Evolutionary conservation across 1,140 invertebrate species (phyloP), one percentile per base, ranked within the genome.

Genomic region (Heliconius himera): DNA sequence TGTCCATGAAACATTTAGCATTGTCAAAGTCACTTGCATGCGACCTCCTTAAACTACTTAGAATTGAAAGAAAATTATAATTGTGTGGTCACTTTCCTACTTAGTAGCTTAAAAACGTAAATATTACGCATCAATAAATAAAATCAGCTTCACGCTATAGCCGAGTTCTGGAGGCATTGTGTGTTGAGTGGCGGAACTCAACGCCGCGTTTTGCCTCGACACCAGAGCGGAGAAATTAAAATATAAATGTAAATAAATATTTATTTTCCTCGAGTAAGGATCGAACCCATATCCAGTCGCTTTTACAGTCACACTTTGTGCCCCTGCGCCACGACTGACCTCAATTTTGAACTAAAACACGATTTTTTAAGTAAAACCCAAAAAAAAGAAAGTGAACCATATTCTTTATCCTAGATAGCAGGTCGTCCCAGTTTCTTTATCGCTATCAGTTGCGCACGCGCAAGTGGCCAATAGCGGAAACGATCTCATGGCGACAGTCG

Each of bases 391-490:
- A 41, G 36, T 22, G 36, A 72, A 29, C 60, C 13, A 66, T 66
- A 75, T 51, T 26, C 74, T 33, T 51, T 33, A 18, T 54, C 26
- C 41, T 29, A 60, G 54, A 75, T n/a, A 74, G 56, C 51, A 54
- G 51, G 41, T 81, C 82, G 85, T 73, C 81, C 87, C 84, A 87
- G 83, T 88, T 89, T 82, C 84, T 77, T 81, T 70, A 78, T 79
- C 73, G 72, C 85, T 87, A 87, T 87, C 87, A 84, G 76, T 72
- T 76, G 82, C 82, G 83, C 83, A 70, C 73, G 81, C 85, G 84
- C 85, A 87, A 81, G 83, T 82, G 83, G 41, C 77, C 81, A 78
- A 83, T 76, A 82, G 72, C 87, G 88, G 87, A 91, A 88, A 84
- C 81, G 83, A 89, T 89, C 86, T 88, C 85, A 84, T 76, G 76